A percentile compares a stretch with the other conserved stretches of the same genome.
Evolutionary conservation across 2,113 vertebrate genomes (phyloP).

Genomic region (Ophiodon elongatus): DNA sequence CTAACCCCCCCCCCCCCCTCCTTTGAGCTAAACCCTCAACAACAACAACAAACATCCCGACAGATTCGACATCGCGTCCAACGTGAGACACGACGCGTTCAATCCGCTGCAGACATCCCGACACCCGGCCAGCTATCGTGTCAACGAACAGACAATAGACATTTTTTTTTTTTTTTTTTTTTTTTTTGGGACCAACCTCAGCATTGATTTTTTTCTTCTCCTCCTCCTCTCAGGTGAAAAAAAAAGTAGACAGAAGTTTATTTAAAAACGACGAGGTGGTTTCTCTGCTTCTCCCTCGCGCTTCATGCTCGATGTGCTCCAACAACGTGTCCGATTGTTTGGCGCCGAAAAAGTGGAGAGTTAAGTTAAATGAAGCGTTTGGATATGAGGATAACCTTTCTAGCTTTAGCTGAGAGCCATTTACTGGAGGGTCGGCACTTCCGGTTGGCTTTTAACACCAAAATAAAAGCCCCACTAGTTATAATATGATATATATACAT

Average conservation of each 20-base stretch:
- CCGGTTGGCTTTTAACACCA: constrained; percentile 55
- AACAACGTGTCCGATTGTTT: neutral
- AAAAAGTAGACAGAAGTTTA: constrained; percentile 60
- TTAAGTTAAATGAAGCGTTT: constrained; percentile 45
- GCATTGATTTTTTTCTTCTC: constrained; percentile 50
- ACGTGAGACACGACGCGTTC: neutral
- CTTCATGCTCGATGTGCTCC: constrained; percentile 6
- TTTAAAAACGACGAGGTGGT: neutral
- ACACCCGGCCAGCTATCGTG: constrained; percentile 58
- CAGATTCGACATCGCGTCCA: no score
- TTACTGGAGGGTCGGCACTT: constrained; percentile 37
- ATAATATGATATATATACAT: no score
- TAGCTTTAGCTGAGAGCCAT: constrained; percentile 43
- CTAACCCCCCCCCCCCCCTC: neutral
- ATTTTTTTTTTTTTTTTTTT: constrained; percentile 13
- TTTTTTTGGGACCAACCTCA: constrained; percentile 81
- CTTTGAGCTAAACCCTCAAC: constrained; percentile 6
- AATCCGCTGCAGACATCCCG: neutral
- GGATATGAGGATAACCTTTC: constrained; percentile 42
- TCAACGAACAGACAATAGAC: constrained; percentile 72
- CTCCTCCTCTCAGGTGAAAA: constrained; percentile 49
- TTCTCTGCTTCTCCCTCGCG: constrained; percentile 18
- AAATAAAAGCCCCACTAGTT: constrained; percentile 60
- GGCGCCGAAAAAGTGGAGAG: constrained; percentile 13
- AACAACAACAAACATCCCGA: neutral